Evolutionary conservation across 1,140 invertebrate species (phyloP).

Genomic region (Trinorchestia longiramus): DNA sequence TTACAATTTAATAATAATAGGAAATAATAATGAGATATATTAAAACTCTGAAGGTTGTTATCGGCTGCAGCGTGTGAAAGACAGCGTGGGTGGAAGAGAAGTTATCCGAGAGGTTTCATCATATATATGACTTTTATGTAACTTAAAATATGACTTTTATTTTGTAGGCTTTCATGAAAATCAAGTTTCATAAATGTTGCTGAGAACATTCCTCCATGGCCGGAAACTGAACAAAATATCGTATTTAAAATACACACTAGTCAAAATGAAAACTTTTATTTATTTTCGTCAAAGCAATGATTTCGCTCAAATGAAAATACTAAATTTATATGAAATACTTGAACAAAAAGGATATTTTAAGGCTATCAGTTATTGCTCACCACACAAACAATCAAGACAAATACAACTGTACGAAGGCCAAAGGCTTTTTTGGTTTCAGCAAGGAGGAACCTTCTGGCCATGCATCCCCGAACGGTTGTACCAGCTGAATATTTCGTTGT

Average conservation of each 20-base stretch:
- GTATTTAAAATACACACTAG: not conserved
- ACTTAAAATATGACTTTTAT: too few species aligned
- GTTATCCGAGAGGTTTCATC: too few species aligned
- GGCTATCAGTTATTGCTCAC: not conserved
- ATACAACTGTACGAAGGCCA: not conserved
- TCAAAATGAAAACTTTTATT: not conserved
- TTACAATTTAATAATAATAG: too few species aligned
- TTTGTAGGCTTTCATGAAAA: too few species aligned
- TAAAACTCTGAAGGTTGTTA: too few species aligned
- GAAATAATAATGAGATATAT: too few species aligned
- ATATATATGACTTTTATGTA: too few species aligned
- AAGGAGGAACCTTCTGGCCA: not conserved
- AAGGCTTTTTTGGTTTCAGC: not conserved
- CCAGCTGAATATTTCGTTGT: not conserved
- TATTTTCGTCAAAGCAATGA: not conserved
- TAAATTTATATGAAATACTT: not conserved
- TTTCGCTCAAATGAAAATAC: not conserved
- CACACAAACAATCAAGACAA: not conserved
- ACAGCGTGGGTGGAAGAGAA: too few species aligned
- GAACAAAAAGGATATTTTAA: not conserved
- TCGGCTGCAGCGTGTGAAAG: too few species aligned
- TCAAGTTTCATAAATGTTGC: too few species aligned
- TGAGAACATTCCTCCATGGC: too few species aligned
- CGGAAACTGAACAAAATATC: not conserved
- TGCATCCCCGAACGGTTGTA: not conserved